Evolutionary conservation across 2,888 invertebrate species (phyloP).

Genomic region (Oasisia sp.): DNA sequence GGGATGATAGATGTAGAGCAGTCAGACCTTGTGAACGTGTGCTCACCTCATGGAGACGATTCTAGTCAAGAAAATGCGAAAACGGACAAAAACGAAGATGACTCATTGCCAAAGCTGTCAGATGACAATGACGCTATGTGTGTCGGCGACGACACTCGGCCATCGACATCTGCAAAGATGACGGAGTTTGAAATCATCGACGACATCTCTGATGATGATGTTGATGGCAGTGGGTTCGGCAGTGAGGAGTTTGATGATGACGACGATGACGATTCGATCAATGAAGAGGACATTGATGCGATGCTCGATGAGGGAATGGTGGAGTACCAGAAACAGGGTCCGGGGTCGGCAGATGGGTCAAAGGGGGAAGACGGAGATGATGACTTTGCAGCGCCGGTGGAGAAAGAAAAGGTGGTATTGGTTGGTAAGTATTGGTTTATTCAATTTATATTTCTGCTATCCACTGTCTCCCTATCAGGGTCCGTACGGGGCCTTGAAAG

Average conservation of each 20-base stretch:
- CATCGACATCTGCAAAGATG: background rate
- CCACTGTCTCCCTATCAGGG: too few relatives aligned
- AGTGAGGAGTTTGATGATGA: conserved; percentile 30
- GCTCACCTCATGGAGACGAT: background rate
- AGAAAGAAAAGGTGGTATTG: conserved; percentile 41
- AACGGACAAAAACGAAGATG: background rate
- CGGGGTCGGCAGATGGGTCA: background rate
- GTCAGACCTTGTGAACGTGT: background rate
- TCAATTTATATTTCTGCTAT: background rate
- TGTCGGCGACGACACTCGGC: background rate
- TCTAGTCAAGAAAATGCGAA: background rate
- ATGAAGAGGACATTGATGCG: conserved; percentile 43
- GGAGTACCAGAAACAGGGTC: background rate
- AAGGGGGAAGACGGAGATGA: conserved; percentile 31
- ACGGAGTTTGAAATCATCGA: conserved; percentile 40
- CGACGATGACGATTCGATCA: conserved; percentile 34
- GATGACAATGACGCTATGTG: background rate
- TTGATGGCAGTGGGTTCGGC: conserved; percentile 25
- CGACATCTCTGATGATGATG: conserved; percentile 34
- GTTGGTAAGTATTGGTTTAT: conserved; percentile 35
- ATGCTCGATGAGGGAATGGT: conserved; percentile 40
- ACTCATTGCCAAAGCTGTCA: background rate
- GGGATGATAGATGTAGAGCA: background rate
- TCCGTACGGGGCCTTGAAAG: too few relatives aligned
- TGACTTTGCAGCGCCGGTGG: conserved; percentile 34